A percentile compares a stretch with the other conserved stretches of the same genome.
Evolutionary conservation across 2,113 vertebrate species (phyloP).

Genomic region (Anoura caudifer): DNA sequence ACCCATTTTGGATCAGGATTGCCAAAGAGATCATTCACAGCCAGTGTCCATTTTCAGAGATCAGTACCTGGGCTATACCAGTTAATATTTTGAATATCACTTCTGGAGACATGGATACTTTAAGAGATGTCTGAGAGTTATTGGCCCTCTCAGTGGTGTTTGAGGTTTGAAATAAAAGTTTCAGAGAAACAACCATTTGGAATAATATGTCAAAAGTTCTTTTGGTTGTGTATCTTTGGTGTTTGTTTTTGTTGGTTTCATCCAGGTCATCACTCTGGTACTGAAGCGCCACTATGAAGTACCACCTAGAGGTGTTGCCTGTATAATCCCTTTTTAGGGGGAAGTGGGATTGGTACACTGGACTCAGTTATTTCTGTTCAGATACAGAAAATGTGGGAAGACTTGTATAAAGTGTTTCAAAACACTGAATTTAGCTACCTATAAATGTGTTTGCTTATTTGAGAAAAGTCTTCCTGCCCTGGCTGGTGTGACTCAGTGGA

Average conservation of each 20-base stretch:
- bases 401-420: neutral
- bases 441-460: slow-evolving; percentile 12
- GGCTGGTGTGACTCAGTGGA: no score
- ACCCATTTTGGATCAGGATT: neutral
- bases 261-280: neutral
- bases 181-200: neutral
- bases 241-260: neutral
- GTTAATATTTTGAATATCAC: neutral
- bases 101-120: neutral
- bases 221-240: neutral
- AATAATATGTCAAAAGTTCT: neutral
- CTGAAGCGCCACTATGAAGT: neutral
- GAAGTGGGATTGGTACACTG: neutral
- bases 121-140: neutral
- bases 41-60: neutral
- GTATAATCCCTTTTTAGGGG: neutral
- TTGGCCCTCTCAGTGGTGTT: neutral
- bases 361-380: neutral
- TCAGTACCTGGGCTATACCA: neutral
- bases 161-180: neutral
- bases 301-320: neutral
- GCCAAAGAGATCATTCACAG: neutral
- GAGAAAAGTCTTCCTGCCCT: neutral
- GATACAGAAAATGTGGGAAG: neutral
- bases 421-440: neutral